phyloP scores from a whole-genome alignment of 2,888 invertebrate species.

The Hirtodrosophila trivittata region DNA sequence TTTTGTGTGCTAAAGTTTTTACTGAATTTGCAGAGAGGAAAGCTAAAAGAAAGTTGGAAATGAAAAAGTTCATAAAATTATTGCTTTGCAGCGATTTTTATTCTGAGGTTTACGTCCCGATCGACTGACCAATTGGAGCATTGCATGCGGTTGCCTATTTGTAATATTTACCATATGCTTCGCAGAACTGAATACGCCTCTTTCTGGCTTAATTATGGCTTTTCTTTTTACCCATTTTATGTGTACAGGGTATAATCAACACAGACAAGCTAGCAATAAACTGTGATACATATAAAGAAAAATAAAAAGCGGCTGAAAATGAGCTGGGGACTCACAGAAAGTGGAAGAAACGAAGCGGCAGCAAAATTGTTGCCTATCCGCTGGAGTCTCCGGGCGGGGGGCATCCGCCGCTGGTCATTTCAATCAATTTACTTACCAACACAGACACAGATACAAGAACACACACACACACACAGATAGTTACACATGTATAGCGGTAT shows the following conservation, averaged over 20 bases:
- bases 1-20: too few species aligned
- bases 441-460: slow-evolving; percentile 14
- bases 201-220: background rate
- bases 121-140: too few species aligned
- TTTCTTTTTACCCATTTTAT: background rate
- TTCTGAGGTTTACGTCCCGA: too few species aligned
- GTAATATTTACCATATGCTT: too few species aligned
- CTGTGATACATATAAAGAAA: slow-evolving; percentile 43
- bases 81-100: too few species aligned
- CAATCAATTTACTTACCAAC: slow-evolving; percentile 71
- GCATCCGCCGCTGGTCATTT: slow-evolving; percentile 80
- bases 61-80: too few species aligned
- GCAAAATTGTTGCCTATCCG: slow-evolving; percentile 54
- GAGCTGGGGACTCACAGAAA: slow-evolving; percentile 34
- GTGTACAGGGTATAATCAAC: slow-evolving; percentile 44
- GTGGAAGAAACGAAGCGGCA: slow-evolving; percentile 37
- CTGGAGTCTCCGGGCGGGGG: slow-evolving; percentile 40
- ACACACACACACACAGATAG: slow-evolving; percentile 18
- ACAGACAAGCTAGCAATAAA: slow-evolving; percentile 58
- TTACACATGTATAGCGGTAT: slow-evolving; percentile 30
- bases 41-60: too few species aligned
- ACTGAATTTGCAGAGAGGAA: too few species aligned
- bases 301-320: slow-evolving; percentile 50
- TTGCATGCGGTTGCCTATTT: too few species aligned
- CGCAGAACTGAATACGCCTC: too few species aligned